Percentiles rank a stretch among this genome's conserved stretches.
Evolutionary conservation across 2,888 invertebrate genomes (phyloP).

Genomic region (Eristalinus sepulchralis): DNA sequence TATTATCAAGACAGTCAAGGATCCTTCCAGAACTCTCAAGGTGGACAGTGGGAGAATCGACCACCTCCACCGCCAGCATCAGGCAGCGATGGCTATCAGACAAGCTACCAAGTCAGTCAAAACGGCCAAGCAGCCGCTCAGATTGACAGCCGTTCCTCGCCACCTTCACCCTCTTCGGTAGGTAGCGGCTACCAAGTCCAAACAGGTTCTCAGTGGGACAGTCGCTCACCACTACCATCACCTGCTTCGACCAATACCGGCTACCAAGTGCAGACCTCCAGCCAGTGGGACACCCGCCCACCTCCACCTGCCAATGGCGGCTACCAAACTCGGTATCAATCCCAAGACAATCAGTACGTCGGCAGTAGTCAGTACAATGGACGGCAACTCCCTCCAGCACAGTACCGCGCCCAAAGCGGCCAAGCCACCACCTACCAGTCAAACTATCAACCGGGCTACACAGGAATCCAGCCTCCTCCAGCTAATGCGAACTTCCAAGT

Average conservation of each 20-base stretch:
- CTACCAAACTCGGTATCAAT: slow-evolving; percentile 4
- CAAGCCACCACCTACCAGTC: slow-evolving; percentile 12
- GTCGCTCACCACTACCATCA: neutral
- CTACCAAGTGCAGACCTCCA: neutral
- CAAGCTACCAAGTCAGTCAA: too few relatives aligned
- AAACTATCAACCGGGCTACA: slow-evolving; percentile 5
- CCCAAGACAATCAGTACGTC: neutral
- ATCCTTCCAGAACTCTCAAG: neutral
- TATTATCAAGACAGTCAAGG: neutral
- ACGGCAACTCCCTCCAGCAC: neutral
- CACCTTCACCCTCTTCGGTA: too few relatives aligned
- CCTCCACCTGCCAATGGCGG: neutral
- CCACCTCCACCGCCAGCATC: too few relatives aligned
- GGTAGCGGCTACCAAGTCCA: neutral
- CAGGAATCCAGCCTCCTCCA: neutral
- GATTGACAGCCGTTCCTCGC: too few relatives aligned
- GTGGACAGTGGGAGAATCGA: neutral
- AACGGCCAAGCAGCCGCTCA: too few relatives aligned
- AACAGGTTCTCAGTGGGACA: neutral
- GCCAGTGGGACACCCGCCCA: neutral
- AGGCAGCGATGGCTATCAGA: too few relatives aligned
- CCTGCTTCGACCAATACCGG: neutral
- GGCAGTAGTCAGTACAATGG: neutral
- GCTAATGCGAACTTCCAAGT: neutral
- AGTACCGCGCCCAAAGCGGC: neutral